These are phyloP conservation scores for Choristoneura rosaceana DNA, from an alignment of 2,888 invertebrate genomes.

Conservation along the genomic window DNA sequence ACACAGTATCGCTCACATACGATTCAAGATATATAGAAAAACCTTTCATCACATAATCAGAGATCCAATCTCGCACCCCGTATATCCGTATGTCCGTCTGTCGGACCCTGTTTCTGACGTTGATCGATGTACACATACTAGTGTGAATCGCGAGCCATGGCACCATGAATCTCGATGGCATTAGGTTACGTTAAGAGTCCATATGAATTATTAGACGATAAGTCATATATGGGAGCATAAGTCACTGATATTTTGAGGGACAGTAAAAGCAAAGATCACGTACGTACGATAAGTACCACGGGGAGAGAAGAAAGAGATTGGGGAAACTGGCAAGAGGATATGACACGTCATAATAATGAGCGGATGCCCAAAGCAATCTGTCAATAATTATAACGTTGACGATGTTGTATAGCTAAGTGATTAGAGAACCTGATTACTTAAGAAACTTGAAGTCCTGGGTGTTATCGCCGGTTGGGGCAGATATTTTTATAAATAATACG, in stretches of 20 bases:
- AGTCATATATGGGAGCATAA: constrained; percentile 15
- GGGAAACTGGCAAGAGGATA: too few species aligned
- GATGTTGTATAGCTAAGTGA: too few species aligned
- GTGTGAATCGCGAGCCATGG: constrained; percentile 49
- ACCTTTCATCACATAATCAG: constrained; percentile 13
- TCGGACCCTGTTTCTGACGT: constrained; percentile 64
- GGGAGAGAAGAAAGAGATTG: too few species aligned
- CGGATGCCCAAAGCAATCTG: too few species aligned
- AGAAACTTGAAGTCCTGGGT: too few species aligned
- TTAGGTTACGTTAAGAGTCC: constrained; percentile 22
- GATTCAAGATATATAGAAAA: neutral
- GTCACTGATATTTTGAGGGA: neutral
- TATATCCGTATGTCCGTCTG: constrained; percentile 27
- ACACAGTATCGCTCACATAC: neutral
- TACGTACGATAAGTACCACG: too few species aligned
- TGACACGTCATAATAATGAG: too few species aligned
- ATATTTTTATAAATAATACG: too few species aligned
- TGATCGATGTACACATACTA: constrained; percentile 65
- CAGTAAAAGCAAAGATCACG: too few species aligned
- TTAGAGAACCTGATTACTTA: too few species aligned
- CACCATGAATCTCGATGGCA: constrained; percentile 53
- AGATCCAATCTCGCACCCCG: constrained; percentile 17
- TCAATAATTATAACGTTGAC: too few species aligned
- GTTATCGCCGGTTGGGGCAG: too few species aligned
- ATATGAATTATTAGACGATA: constrained; percentile 21